Base-by-base conservation (phyloP, 2,113 vertebrate species). In the Boulengeromyrus knoepffleri region DNA sequence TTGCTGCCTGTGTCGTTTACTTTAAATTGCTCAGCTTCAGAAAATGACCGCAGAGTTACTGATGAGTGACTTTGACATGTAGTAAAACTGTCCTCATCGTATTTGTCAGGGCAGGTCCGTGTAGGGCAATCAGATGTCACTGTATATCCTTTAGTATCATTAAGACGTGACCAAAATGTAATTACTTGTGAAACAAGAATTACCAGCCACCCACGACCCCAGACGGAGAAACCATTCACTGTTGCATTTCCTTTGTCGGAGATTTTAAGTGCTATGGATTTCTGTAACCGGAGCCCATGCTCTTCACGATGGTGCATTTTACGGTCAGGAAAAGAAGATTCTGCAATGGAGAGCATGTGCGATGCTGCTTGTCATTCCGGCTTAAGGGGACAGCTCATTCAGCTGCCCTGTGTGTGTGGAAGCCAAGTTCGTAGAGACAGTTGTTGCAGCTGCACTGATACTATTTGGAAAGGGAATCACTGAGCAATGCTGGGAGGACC, bases 201-300 rank as follows among this genome's bases (percentile, higher is more conserved):
- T 46, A 45, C 58, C 46, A n/a, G 42, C 39, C 17, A 19, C 24
- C n/a, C 47, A 83, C 47, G 13, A 53, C 27, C 45, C 8, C 5
- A 83, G 88, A n/a, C 47, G 39, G 74, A 84, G 27, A 39, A 24
- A 24, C 62, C 42, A 24, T 77, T 52, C 47, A 31, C 53, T 5
- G 27, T 21, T n/a, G 46, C 49, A 52, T 84, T 89, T 89, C 50
- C 74, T 83, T 53, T 19, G 27, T 83, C 50, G 15, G 50, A 52
- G 70, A 70, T 53, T 89, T 84, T 89, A 89, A 89, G 88, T 89
- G 88, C 70, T 89, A 89, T 89, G 70, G 88, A 89, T 89, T 89
- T 88, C 77, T 80, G 85, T 87, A 77, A 77, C 62, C 12, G n/a
- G 31, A 74, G 27, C 45, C 62, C 89, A 87, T n/a, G 36, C 62